phyloP scores from a whole-genome alignment of 2,113 vertebrate species.

The Anguilla japonica region DNA sequence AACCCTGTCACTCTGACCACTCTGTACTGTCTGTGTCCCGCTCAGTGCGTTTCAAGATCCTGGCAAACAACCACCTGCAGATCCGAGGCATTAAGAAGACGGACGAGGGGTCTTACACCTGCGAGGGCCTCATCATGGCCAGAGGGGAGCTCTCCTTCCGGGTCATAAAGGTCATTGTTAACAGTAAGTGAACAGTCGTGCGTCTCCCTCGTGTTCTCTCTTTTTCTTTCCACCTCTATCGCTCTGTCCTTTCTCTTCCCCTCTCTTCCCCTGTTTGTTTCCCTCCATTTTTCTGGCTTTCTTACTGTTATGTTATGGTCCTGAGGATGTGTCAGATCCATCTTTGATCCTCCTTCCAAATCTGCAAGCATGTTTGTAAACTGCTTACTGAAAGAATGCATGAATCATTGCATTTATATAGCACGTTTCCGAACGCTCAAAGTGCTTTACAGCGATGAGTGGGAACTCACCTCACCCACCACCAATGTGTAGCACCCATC shows the following conservation, averaged over 20 bases:
- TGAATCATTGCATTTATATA: too few relatives aligned
- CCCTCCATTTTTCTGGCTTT: constrained; percentile 27
- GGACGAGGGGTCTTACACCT: constrained; percentile 90
- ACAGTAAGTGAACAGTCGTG: constrained; percentile 75
- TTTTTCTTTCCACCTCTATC: constrained; percentile 22
- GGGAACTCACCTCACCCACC: too few relatives aligned
- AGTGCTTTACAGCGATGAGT: too few relatives aligned
- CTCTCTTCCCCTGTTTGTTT: not conserved
- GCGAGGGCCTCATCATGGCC: constrained; percentile 89
- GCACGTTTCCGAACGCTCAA: too few relatives aligned
- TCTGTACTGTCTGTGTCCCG: not conserved
- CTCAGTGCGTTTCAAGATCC: constrained; percentile 86
- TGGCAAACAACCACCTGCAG: constrained; percentile 94
- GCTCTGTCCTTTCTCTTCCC: constrained; percentile 27
- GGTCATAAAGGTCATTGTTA: constrained; percentile 91
- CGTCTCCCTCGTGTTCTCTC: not conserved
- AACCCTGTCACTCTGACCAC: not conserved
- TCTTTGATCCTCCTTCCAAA: not conserved
- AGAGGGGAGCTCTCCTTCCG: constrained; percentile 95
- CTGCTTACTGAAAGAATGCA: too few relatives aligned
- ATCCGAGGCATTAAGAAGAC: constrained; percentile 94
- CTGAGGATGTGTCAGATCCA: not conserved
- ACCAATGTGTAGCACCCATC: too few relatives aligned
- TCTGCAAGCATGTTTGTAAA: not conserved
- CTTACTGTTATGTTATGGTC: not conserved